Conservation (phyloP, 2,113 vertebrate genomes). For the Meleagris gallopavo region DNA sequence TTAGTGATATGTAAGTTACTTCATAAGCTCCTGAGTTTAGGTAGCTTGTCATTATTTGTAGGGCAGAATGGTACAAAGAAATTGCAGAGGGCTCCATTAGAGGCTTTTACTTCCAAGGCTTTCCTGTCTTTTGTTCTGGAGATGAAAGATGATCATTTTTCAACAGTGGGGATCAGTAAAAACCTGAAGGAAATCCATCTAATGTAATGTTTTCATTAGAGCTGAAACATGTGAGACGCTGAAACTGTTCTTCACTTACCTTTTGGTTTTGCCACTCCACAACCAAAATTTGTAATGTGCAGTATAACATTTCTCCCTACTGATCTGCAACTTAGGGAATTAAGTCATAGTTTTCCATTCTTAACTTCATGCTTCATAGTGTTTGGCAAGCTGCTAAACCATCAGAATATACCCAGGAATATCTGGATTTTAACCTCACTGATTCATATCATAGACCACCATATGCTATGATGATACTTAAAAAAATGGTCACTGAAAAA, state of each 20-base stretch:
- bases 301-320: background rate
- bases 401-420: background rate
- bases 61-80: slow-evolving; percentile 9
- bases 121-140: slow-evolving; percentile 38
- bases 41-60: slow-evolving; percentile 29
- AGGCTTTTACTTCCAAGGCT: slow-evolving; percentile 31
- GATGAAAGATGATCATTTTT: slow-evolving; percentile 30
- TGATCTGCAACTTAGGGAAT: background rate
- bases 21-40: background rate
- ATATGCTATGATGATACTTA: background rate
- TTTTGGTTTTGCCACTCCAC: background rate
- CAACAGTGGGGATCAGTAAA: slow-evolving; percentile 3
- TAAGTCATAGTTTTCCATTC: background rate
- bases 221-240: background rate
- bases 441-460: background rate
- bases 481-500: background rate
- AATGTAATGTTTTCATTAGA: slow-evolving; percentile 21
- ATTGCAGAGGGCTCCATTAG: slow-evolving; percentile 20
- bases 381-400: background rate
- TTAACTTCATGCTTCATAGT: background rate
- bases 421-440: background rate
- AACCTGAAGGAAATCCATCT: slow-evolving; percentile 16
- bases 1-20: slow-evolving; percentile 28
- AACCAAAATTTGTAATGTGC: background rate
- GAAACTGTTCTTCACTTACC: background rate